Base-by-base conservation (phyloP, 2,797 vertebrate species). In the Myripristis murdjan region DNA sequence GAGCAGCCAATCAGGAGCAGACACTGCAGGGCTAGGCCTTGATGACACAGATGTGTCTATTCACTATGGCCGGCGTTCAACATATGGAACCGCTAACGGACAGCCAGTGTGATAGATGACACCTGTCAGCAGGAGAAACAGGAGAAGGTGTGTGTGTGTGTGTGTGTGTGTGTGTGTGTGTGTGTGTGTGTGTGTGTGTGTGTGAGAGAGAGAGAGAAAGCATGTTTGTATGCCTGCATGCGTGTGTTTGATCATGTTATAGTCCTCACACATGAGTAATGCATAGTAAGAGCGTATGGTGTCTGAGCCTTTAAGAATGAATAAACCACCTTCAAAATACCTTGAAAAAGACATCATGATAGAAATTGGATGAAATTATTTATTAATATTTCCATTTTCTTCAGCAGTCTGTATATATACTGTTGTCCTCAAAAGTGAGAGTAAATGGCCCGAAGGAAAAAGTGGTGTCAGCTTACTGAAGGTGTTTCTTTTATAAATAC, bases 81-180 rank as follows among this genome's bases (percentile, higher is more conserved):
- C 93, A 94, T 94, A 94, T 93, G 94, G 92, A 92, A 71, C 49
- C 68, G 26, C 87, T 92, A 93, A 94, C 87, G 53, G 87, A 88
- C 69, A 78, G 87, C 74, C 70, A 93, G 84, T 87, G 48, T 94
- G 93, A 95, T 95, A 87, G 93, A 95, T 94, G 86, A 84, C 72
- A 84, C 80, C 91, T 92, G 90, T 93, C 93, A 94, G 64, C 60
- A 28, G 79, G 55, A 53, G 60, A 79, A 65, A 76, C 57, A 70
- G 74, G 57, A 80, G 72, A 54, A 73, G 70, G 75, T 55, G 23
- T 31, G 2, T 0, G 31, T 54, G 61, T 77, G 53, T 66, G 26
- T 52, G 31, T 64, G 61, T 65, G 35, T 75, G 62, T 66, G 22
- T 68, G 63, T 66, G 14, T 57, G 53, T 49, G n/a, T 69, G 56